Base-by-base conservation (phyloP, 1,140 invertebrate genomes). In the Agrilus planipennis region DNA sequence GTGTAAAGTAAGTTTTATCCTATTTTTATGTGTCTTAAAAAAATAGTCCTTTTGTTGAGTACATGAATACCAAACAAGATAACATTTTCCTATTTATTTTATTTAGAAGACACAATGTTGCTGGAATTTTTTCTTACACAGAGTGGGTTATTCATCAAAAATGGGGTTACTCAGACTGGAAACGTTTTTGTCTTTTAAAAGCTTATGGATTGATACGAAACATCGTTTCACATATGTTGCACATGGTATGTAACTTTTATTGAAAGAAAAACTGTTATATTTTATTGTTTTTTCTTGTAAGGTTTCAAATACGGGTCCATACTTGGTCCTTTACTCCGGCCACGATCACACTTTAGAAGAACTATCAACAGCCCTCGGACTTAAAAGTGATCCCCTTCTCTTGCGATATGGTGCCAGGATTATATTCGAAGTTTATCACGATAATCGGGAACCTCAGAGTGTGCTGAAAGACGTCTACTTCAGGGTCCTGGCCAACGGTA, bases 301-400 rank as follows among this genome's bases (percentile, higher is more conserved):
- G 53, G 46, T 61, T 38, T 85, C 79, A 0, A 80, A 81, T 39
- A 76, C 70, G 44, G 79, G 78, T 49, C 83, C 83, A 0, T 82
- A 81, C 53, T 73, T 93, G 40, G 77, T 89, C 5, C 46, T 93
- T 0, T 95, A 90, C 58, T 92, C 89, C 0, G 89, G 87, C 0
- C 91, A 95, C 55, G 89, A 93, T 58, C 82, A 83, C 51, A 92
- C 89, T 0, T 50, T 93, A 15, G 83, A 89, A 49, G 84, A 87
- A 49, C 61, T 95, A 2, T 73, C 82, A 2, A 71, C 79, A 4
- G 82, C 86, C 1, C 55, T 95, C 15, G 87, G 87, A 0, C 61
- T 85, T 19, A 53, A 65, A 23, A 64, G 71, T 32, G 70, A 76
- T 49, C 68, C 71, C 5, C 63, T 70, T 15, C 68, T 74, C 2